These are phyloP conservation scores for Pseudochirops corinnae DNA, from an alignment of 2,797 vertebrate species.

Conservation along the genomic window DNA sequence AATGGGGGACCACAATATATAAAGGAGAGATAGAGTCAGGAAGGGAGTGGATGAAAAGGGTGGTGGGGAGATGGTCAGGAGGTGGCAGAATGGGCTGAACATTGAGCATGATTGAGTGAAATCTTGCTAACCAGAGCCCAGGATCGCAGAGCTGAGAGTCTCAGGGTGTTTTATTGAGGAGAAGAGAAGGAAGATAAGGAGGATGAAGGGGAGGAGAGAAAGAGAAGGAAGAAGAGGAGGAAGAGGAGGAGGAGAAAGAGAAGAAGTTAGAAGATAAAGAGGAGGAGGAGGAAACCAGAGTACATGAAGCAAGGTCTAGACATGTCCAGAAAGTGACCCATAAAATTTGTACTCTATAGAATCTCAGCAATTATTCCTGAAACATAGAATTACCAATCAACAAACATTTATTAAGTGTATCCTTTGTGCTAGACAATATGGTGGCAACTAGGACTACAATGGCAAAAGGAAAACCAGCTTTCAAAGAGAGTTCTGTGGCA, in stretches of 20 bases:
- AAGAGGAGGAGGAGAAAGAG: background rate
- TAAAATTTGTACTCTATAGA: background rate
- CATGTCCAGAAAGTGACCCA: background rate
- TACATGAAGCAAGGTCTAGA: background rate
- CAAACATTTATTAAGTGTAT: background rate
- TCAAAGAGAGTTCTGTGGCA: background rate
- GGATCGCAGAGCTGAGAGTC: background rate
- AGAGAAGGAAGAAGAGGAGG: too few relatives aligned
- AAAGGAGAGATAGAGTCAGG: background rate
- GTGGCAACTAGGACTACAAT: background rate
- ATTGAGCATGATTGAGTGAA: background rate
- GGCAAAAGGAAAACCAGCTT: background rate
- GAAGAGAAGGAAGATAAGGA: background rate
- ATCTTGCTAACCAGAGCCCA: background rate
- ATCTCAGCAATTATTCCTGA: background rate
- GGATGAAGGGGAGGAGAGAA: background rate
- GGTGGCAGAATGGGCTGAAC: background rate
- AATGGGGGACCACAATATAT: background rate
- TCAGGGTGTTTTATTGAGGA: background rate
- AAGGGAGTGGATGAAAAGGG: background rate
- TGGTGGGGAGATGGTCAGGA: background rate
- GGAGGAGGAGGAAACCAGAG: background rate
- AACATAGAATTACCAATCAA: background rate
- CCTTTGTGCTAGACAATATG: background rate
- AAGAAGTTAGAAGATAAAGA: too few relatives aligned